phyloP scores from a whole-genome alignment of 2,888 invertebrate genomes.

The Salpingus planirostris region DNA sequence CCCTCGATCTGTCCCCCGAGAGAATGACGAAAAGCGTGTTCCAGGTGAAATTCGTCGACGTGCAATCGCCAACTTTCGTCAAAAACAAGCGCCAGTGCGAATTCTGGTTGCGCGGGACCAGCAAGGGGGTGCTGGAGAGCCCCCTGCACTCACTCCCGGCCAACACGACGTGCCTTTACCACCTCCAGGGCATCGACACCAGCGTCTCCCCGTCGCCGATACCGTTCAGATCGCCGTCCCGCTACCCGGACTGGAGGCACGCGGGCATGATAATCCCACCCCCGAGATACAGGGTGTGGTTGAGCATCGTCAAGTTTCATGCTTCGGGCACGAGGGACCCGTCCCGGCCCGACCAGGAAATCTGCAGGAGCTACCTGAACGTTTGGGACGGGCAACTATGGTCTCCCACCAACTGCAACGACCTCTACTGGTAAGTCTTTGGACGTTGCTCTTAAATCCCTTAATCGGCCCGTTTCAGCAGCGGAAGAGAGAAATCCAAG shows the following conservation, averaged over 20 bases:
- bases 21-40: not conserved
- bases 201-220: conserved; percentile 43
- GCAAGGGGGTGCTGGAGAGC: conserved; percentile 71
- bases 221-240: conserved; percentile 49
- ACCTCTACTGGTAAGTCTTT: conserved; percentile 63
- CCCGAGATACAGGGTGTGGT: conserved; percentile 72
- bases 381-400: conserved; percentile 81
- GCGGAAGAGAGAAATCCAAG: conserved; percentile 32
- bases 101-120: conserved; percentile 75
- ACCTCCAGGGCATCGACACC: conserved; percentile 61
- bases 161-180: conserved; percentile 83
- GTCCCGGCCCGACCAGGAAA: conserved; percentile 60
- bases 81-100: conserved; percentile 78
- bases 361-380: conserved; percentile 74
- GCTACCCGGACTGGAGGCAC: conserved; percentile 46
- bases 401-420: conserved; percentile 67
- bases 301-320: conserved; percentile 79
- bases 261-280: conserved; percentile 48
- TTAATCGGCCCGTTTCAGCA: conserved; percentile 23
- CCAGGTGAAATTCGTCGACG: conserved; percentile 76
- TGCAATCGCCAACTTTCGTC: conserved; percentile 74
- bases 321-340: conserved; percentile 52
- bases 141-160: conserved; percentile 79
- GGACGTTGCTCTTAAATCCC: conserved; percentile 6
- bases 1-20: too few relatives aligned